phyloP scores from a whole-genome alignment of 2,797 vertebrate species.

The Aeoliscus strigatus region DNA sequence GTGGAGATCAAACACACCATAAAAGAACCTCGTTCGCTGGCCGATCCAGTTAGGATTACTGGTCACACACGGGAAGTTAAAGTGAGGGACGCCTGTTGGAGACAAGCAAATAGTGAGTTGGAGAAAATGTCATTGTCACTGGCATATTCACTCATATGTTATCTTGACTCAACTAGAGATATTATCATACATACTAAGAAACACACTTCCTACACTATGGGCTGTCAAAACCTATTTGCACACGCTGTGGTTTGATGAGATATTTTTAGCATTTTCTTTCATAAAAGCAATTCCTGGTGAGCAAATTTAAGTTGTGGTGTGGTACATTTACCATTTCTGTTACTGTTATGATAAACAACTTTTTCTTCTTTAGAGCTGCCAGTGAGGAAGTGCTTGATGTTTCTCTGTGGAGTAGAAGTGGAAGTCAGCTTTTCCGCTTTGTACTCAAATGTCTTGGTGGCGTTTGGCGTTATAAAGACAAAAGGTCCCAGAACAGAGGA shows the following conservation, averaged over 20 bases:
- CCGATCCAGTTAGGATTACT: constrained; percentile 69
- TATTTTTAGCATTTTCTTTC: constrained; percentile 11
- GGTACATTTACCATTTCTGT: no score
- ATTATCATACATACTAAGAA: no score
- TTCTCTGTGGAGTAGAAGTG: constrained; percentile 72
- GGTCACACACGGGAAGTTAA: constrained; percentile 68
- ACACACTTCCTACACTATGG: constrained; percentile 16
- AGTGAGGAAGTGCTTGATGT: constrained; percentile 62
- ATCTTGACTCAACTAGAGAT: no score
- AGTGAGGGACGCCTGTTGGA: constrained; percentile 71
- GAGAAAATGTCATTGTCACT: neutral
- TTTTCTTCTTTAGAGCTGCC: constrained; percentile 68
- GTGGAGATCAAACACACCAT: constrained; percentile 88
- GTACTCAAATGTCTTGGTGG: constrained; percentile 82
- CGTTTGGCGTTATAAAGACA: constrained; percentile 73
- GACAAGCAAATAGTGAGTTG: constrained; percentile 67
- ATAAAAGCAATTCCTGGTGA: constrained; percentile 7
- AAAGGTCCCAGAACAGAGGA: constrained; percentile 49
- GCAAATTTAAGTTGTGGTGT: no score
- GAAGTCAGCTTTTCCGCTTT: constrained; percentile 78
- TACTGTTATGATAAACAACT: no score
- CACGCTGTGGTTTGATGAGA: constrained; percentile 22
- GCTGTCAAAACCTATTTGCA: constrained; percentile 21
- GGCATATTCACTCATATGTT: neutral
- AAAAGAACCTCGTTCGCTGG: constrained; percentile 82